Percentiles rank a stretch among this genome's conserved stretches.
These are phyloP conservation scores for Nineta flava DNA, from an alignment of 2,888 invertebrate species.

Conservation along the genomic window DNA sequence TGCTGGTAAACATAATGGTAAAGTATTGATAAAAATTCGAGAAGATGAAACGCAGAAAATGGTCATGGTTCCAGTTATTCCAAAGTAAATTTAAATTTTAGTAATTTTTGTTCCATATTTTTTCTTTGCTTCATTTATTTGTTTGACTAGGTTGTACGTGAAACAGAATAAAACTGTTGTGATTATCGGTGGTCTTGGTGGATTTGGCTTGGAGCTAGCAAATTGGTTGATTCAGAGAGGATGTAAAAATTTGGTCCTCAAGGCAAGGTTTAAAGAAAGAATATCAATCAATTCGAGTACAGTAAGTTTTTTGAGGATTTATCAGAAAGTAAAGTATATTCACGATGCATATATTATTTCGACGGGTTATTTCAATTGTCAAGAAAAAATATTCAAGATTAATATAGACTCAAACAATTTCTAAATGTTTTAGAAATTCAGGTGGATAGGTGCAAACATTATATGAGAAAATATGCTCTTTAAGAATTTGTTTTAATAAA, in stretches of 20 bases:
- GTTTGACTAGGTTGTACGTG: not conserved
- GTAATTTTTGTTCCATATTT: no score
- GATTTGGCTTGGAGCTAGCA: constrained; percentile 45
- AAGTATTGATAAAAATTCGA: constrained; percentile 34
- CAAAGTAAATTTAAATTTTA: no score
- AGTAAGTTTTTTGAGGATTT: not conserved
- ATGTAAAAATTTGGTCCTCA: constrained; percentile 39
- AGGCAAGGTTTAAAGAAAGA: constrained; percentile 38
- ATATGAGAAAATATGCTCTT: not conserved
- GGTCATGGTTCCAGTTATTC: constrained; percentile 12
- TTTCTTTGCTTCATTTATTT: not conserved
- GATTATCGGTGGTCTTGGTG: constrained; percentile 39
- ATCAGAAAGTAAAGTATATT: no score
- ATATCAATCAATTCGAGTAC: constrained; percentile 28
- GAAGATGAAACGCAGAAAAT: constrained; percentile 22
- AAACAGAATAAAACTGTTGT: no score
- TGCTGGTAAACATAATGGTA: constrained; percentile 59
- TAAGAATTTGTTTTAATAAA: not conserved
- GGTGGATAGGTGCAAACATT: not conserved
- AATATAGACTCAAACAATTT: no score
- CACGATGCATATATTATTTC: no score
- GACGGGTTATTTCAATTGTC: no score
- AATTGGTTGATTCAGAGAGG: constrained; percentile 43
- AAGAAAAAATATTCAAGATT: not conserved
- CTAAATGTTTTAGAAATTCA: no score